Conservation (phyloP, 2,888 invertebrate species). For the Leucania comma region DNA sequence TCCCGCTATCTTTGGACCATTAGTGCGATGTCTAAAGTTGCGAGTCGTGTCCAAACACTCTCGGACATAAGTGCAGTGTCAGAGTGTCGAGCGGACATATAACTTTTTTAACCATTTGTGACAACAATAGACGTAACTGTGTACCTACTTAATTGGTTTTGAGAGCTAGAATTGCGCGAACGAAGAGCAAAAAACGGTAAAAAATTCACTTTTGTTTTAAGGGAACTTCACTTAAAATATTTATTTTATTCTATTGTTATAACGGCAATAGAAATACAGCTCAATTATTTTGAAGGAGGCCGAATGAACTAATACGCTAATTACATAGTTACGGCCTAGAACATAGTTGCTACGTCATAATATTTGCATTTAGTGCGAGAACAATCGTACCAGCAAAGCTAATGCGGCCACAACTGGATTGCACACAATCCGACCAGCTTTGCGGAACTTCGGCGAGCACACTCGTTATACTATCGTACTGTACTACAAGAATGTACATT, state of each 20-base stretch:
- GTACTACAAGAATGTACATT: too few species aligned
- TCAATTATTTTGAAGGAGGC: too few species aligned
- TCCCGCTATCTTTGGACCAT: conserved; percentile 22
- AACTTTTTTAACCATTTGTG: conserved; percentile 16
- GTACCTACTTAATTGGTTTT: neutral
- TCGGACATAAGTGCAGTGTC: conserved; percentile 23
- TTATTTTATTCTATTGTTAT: too few species aligned
- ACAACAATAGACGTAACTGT: conserved; percentile 13
- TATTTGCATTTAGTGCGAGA: conserved; percentile 8
- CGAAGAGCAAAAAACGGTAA: too few species aligned
- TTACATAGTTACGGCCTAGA: neutral
- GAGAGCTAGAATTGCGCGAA: neutral
- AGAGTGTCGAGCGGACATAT: conserved; percentile 6
- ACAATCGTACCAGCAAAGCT: neutral
- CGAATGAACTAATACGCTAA: neutral
- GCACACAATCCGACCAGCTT: conserved; percentile 38
- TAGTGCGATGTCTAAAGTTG: conserved; percentile 38
- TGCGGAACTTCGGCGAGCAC: conserved; percentile 13
- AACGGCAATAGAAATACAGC: too few species aligned
- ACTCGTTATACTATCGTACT: neutral
- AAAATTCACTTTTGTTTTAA: too few species aligned
- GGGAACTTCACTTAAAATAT: too few species aligned
- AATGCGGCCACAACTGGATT: conserved; percentile 18
- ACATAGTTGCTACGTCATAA: neutral
- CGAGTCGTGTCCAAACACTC: conserved; percentile 31